Percentiles rank a stretch among this genome's conserved stretches.
These are phyloP conservation scores for Styela clava DNA, from an alignment of 23 tunicate species.

Conservation along the genomic window DNA sequence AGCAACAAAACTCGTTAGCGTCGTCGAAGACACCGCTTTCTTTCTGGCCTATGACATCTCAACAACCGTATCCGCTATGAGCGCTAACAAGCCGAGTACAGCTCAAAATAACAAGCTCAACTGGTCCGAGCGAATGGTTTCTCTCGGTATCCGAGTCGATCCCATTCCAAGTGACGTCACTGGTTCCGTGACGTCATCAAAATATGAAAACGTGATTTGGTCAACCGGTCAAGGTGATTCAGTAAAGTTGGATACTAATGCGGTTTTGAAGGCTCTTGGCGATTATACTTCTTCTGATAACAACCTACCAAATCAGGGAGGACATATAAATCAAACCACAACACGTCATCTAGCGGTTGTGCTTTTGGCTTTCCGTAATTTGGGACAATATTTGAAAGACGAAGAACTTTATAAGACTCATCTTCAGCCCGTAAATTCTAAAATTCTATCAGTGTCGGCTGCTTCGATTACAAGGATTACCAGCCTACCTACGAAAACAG, in stretches of 20 bases:
- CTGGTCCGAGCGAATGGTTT: conserved; percentile 52
- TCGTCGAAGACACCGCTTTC: conserved; percentile 70
- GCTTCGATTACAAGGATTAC: conserved; percentile 28
- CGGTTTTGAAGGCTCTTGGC: conserved; percentile 25
- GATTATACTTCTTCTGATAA: neutral
- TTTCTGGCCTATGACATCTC: conserved; percentile 58
- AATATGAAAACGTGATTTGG: conserved; percentile 13
- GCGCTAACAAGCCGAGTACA: neutral
- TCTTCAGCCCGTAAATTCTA: conserved; percentile 47
- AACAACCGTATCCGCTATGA: neutral
- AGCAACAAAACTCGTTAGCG: conserved; percentile 28
- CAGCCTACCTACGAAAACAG: neutral
- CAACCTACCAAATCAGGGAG: neutral
- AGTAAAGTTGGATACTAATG: conserved; percentile 21
- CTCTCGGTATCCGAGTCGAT: conserved; percentile 59
- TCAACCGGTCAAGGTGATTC: conserved; percentile 11
- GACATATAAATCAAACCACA: neutral
- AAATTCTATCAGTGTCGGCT: conserved; percentile 42
- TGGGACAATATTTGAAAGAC: conserved; percentile 64
- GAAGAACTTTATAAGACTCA: conserved; percentile 22
- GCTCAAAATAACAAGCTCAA: conserved; percentile 19
- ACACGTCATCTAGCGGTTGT: conserved; percentile 46
- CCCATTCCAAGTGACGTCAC: conserved; percentile 17
- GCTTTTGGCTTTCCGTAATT: conserved; percentile 33
- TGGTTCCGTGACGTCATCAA: neutral